Percentiles rank a stretch among this genome's conserved stretches.
phyloP scores from a whole-genome alignment of 2,797 vertebrate genomes.

The Chaetodon trifasciatus region DNA sequence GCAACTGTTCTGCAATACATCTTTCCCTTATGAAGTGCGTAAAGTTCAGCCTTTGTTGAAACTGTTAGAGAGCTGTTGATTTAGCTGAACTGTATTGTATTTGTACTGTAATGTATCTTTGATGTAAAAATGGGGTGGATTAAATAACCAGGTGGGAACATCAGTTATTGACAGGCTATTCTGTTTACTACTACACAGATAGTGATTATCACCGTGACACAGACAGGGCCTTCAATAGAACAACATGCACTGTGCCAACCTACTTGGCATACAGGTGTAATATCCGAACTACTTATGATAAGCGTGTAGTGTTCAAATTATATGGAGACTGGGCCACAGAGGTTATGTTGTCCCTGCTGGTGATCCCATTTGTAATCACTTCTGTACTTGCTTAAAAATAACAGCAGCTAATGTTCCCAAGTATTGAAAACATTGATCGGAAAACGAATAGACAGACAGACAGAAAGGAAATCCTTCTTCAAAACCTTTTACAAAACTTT shows the following conservation, averaged over 20 bases:
- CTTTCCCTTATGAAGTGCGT: too few species aligned
- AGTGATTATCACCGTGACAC: neutral
- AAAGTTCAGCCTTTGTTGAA: neutral
- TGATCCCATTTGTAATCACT: too few species aligned
- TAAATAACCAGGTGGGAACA: neutral
- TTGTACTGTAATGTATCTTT: too few species aligned
- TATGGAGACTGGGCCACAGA: neutral
- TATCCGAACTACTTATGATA: neutral
- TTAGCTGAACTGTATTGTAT: neutral
- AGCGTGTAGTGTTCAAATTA: neutral
- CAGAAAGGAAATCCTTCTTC: neutral
- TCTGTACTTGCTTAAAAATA: neutral
- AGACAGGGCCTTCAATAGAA: neutral
- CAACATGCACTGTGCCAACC: neutral
- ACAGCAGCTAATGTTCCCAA: neutral
- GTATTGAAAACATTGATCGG: neutral
- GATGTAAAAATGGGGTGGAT: neutral
- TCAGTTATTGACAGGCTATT: neutral
- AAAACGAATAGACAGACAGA: neutral
- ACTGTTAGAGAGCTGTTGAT: neutral
- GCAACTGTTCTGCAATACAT: neutral
- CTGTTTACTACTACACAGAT: neutral
- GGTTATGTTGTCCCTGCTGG: neutral
- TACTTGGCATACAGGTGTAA: neutral
- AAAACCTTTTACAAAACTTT: neutral